Base-by-base conservation (phyloP, 2,113 vertebrate genomes). In the Chaetops frenatus region DNA sequence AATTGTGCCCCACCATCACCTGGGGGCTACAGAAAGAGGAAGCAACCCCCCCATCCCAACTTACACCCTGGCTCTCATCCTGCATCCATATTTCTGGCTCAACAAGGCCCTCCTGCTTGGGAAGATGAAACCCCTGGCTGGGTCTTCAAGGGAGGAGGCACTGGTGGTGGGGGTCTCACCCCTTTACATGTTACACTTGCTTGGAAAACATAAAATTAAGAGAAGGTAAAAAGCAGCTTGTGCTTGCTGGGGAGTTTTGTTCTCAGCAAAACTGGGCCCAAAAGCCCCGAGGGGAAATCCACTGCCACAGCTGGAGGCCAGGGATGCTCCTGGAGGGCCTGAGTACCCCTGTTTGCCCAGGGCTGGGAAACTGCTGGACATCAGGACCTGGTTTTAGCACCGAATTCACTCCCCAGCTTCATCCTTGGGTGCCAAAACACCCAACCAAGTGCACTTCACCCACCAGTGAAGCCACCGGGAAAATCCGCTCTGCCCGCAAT, bases 41-140 rank as follows among this genome's bases (percentile, higher is more conserved):
- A 44, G 25, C 2, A 71, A 64, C 1, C 7, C 24, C 24, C 29
- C 10, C 3, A 16, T 3, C 45, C 62, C 19, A 4, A 2, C 27
- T 81, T 22, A 19, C 16, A 17, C 6, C 54, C 44, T 20, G 38
- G 19, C 17, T 66, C 48, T 77, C 71, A 20, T 7, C 61, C 71
- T 35, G n/a, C 31, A 8, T 33, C 6, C 0, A 0, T 2, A 48
- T 35, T 71, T 42, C 45, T 22, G 33, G 6, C n/a, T 33, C 40
- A 25, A 4, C 2, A 3, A 88, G 7, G 17, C 69, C 42, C 56
- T 53, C 31, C 22, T 6, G 19, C 28, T 17, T 42, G 35, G 42
- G 50, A 61, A 40, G 58, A 42, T 45, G 15, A 93, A 92, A 64
- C 25, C 48, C 77, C 28, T 0, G 0, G 14, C 6, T 19, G 42